Percentiles rank a stretch among this genome's conserved stretches.
Evolutionary conservation across 2,888 invertebrate genomes (phyloP).

Genomic region (Listrodromus nycthemerus): DNA sequence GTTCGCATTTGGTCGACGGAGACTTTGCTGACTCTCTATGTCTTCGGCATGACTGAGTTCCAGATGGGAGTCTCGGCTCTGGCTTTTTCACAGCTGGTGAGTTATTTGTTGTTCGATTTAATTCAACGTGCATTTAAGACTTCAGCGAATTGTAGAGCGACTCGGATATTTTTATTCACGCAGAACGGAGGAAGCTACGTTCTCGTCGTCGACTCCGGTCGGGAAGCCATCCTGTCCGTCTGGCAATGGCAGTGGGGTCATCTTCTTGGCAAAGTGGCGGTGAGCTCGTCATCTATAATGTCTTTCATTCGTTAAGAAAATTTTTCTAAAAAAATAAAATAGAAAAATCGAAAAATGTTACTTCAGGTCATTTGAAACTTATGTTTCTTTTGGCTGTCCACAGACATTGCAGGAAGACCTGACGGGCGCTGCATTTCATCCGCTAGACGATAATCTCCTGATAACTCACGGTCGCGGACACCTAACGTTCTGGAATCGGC

Average conservation of each 20-base stretch:
- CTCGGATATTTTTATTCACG: slow-evolving; percentile 50
- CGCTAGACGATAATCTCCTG: slow-evolving; percentile 94
- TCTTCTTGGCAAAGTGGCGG: slow-evolving; percentile 96
- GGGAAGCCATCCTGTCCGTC: slow-evolving; percentile 95
- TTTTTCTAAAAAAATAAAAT: neutral
- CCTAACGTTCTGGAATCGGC: slow-evolving; percentile 95
- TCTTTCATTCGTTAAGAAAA: neutral
- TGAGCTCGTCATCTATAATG: slow-evolving; percentile 85
- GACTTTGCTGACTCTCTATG: slow-evolving; percentile 94
- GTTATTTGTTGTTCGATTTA: slow-evolving; percentile 64
- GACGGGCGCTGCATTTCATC: slow-evolving; percentile 95
- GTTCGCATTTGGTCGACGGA: slow-evolving; percentile 97
- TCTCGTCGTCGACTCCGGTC: slow-evolving; percentile 94
- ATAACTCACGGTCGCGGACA: slow-evolving; percentile 97
- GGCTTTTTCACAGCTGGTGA: slow-evolving; percentile 94
- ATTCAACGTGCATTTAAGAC: neutral
- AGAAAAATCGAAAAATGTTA: neutral
- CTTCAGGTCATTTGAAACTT: neutral
- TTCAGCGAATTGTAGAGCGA: neutral
- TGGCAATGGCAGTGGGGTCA: slow-evolving; percentile 99
- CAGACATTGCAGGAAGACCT: slow-evolving; percentile 96
- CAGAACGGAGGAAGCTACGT: slow-evolving; percentile 97
- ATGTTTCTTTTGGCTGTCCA: slow-evolving; percentile 67
- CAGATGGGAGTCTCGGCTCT: slow-evolving; percentile 95
- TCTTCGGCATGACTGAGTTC: slow-evolving; percentile 96